Evolutionary conservation across 64 coral and sea anemone genomes (phyloP), one percentile per base, ranked within the genome.

Genomic region (Catalaphyllia jardinei): DNA sequence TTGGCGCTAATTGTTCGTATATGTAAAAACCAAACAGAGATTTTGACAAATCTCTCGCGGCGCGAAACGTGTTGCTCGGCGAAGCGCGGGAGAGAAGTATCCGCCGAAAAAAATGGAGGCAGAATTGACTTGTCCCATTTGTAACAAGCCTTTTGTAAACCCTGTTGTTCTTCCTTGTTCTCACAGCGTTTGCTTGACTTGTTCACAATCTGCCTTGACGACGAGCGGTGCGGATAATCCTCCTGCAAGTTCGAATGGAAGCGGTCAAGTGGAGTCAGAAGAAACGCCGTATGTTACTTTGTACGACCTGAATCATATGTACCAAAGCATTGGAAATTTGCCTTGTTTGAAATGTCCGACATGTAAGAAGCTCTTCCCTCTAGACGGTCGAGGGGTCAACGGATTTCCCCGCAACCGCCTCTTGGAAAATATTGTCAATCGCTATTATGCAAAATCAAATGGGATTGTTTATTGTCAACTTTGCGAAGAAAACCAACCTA

Each of bases 351-450:
- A 92, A 35, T 98, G 96, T 30, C 96, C 96, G 2, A 77, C 79
- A 63, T 98, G 96, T 74, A 89, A 87, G 77, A 94, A 87, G 59
- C 75, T 89, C 33, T 94, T 94, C 74, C 93, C 93, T 10, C 73
- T 98, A 22, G 96, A 94, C 42, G 71, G 42, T 27, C 80, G 86
- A 82, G 96, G 93, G 63, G 76, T 98, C 0, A 80, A 80, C 63
- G 86, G 79, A 20, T 98, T 98, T 51, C 93, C 96, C 17, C 86
- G 90, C 20, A 94, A 98, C 67, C 90, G 84, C 71, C 77, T 98
- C 9, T 76, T 98, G 72, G 96, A 94, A 87, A 98, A 98, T 69
- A 89, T 98, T 73, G 93, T 98, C 59, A 92, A 87, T 89, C 93
- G 93, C 28, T 93, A 89, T 89, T 98, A 92, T 52, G 88, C 94